Conservation (phyloP, 2,888 invertebrate genomes). For the Athetis lepigone region DNA sequence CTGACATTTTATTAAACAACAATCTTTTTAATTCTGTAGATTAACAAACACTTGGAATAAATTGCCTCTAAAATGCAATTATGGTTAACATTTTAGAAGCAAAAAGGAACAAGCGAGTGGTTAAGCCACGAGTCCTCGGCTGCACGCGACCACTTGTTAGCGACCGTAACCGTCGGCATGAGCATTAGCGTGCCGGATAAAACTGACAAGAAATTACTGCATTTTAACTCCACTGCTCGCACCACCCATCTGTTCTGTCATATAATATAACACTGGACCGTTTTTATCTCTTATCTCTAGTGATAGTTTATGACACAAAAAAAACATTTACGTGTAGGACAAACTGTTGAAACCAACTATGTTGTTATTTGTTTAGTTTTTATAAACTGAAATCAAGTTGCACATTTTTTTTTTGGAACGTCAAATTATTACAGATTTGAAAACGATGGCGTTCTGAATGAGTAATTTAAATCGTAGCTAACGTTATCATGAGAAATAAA, state of each 20-base stretch:
- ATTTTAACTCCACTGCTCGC: constrained; percentile 42
- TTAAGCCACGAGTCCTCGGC: constrained; percentile 55
- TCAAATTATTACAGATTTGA: no score
- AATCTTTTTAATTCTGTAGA: constrained; percentile 10
- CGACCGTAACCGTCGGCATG: constrained; percentile 17
- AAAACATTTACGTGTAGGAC: neutral
- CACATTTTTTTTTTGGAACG: no score
- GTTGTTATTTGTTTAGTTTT: constrained; percentile 21
- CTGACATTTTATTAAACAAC: constrained; percentile 16
- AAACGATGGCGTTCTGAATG: no score
- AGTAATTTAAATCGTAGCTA: no score
- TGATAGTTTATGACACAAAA: neutral
- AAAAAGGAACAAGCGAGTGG: constrained; percentile 62
- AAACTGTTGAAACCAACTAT: constrained; percentile 16
- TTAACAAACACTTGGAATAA: constrained; percentile 16
- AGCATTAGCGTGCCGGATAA: constrained; percentile 44
- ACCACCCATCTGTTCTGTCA: constrained; percentile 26
- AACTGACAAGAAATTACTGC: constrained; percentile 55
- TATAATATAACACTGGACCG: constrained; percentile 1
- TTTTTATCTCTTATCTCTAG: constrained; percentile 7
- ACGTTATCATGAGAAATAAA: no score
- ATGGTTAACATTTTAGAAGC: constrained; percentile 48
- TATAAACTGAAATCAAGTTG: no score
- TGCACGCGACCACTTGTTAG: constrained; percentile 82
- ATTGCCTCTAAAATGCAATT: constrained; percentile 42